A percentile compares a stretch with the other conserved stretches of the same genome.
Evolutionary conservation across 30 jellyfish, hydroid and myxozoan genomes (phyloP).

Genomic region (Aurelia aurita complex sp. Pacific): DNA sequence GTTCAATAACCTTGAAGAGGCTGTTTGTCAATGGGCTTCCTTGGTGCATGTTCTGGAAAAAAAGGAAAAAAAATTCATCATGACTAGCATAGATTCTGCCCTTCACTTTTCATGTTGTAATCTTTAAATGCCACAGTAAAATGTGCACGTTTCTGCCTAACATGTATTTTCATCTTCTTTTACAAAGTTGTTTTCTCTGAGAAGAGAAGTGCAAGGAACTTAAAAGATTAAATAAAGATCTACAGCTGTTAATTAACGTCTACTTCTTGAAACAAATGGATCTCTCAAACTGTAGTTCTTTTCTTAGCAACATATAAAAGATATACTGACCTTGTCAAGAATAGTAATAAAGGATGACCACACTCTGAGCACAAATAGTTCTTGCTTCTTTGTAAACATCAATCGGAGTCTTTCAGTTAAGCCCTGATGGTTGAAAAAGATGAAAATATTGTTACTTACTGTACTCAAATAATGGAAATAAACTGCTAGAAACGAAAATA

Average conservation of each 20-base stretch:
- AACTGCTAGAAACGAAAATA: too few species aligned
- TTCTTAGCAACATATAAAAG: not conserved
- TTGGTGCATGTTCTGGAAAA: conserved; percentile 61
- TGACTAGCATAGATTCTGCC: not conserved
- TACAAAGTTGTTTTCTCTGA: too few species aligned
- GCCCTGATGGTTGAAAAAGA: conserved; percentile 22
- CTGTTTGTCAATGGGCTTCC: conserved; percentile 70
- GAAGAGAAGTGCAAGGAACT: too few species aligned
- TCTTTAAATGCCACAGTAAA: too few species aligned
- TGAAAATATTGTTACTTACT: not conserved
- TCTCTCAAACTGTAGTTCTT: too few species aligned
- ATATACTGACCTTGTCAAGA: conserved; percentile 68
- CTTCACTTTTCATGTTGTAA: too few species aligned
- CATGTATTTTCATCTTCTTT: too few species aligned
- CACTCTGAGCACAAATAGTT: conserved; percentile 68
- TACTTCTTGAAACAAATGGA: too few species aligned
- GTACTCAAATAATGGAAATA: too few species aligned
- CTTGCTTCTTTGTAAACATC: conserved; percentile 29
- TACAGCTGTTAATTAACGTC: too few species aligned
- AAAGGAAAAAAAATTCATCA: not conserved
- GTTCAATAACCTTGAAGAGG: conserved; percentile 82
- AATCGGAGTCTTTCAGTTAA: conserved; percentile 28
- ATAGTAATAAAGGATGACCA: conserved; percentile 86
- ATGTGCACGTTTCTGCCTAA: too few species aligned
- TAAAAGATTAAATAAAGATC: too few species aligned